phyloP scores from a whole-genome alignment of 2,797 vertebrate species.

The Delichon dasypus region DNA sequence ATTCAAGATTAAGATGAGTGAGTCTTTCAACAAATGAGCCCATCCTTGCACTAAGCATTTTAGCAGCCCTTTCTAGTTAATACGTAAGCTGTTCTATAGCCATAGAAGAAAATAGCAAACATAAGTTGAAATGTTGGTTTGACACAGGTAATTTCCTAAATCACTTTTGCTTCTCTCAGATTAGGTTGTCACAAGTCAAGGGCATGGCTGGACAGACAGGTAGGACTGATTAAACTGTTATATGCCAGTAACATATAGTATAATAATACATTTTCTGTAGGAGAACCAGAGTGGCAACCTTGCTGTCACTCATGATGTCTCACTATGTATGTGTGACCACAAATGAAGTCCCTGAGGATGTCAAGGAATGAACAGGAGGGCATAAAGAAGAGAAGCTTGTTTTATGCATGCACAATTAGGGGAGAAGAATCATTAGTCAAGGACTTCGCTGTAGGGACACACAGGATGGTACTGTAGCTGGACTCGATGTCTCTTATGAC shows the following conservation, averaged over 20 bases:
- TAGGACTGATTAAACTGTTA: constrained; percentile 41
- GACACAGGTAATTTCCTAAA: not conserved
- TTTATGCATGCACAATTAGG: not conserved
- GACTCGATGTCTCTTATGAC: not conserved
- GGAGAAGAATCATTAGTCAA: not conserved
- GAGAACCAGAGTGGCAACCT: not conserved
- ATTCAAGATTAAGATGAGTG: not conserved
- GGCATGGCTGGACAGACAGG: not conserved
- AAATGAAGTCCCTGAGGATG: not conserved
- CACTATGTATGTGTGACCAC: not conserved
- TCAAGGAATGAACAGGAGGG: not conserved
- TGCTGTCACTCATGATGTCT: not conserved
- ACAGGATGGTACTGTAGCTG: not conserved
- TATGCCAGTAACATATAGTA: not conserved
- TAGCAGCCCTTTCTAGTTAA: not conserved
- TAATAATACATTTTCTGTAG: not conserved
- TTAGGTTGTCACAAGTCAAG: constrained; percentile 28
- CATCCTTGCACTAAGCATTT: not conserved
- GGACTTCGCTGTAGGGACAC: not conserved
- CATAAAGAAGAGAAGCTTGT: not conserved
- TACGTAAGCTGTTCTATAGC: not conserved
- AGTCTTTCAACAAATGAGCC: not conserved
- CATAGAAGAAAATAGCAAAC: not conserved
- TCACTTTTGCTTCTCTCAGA: not conserved
- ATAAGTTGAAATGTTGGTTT: not conserved